phyloP scores from a whole-genome alignment of 2,888 invertebrate genomes.

The Agrenia bidenticulata region DNA sequence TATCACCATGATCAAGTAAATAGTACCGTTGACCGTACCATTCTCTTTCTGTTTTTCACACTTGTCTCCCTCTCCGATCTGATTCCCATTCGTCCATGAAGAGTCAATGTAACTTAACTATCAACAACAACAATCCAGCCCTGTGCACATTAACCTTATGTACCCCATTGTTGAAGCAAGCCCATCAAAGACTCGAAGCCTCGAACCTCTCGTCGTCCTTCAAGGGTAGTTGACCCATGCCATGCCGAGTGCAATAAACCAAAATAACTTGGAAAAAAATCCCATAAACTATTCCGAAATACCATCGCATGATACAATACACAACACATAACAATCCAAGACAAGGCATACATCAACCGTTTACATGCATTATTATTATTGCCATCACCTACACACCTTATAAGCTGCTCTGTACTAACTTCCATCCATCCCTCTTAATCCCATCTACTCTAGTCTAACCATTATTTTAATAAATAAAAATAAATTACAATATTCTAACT shows the following conservation, averaged over 20 bases:
- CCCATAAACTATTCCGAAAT: constrained; percentile 13
- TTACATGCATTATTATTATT: no score
- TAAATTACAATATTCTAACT: not conserved
- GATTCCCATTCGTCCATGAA: constrained; percentile 10
- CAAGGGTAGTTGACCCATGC: constrained; percentile 18
- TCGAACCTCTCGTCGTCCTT: constrained; percentile 11
- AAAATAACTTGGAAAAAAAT: constrained; percentile 7
- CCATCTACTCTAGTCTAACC: no score
- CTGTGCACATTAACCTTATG: not conserved
- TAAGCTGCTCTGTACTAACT: no score
- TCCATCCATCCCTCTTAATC: no score
- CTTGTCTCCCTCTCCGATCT: constrained; percentile 1
- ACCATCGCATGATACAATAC: not conserved
- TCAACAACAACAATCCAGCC: no score
- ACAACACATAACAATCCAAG: no score
- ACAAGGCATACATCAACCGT: no score
- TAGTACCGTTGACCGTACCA: no score
- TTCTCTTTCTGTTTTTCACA: no score
- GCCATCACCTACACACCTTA: no score
- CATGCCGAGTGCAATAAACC: constrained; percentile 9
- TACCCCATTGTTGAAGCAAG: not conserved
- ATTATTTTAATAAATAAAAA: constrained; percentile 3
- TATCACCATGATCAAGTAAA: no score
- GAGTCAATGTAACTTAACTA: constrained; percentile 5
- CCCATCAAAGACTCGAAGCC: no score